A percentile compares a stretch with the other conserved stretches of the same genome.
Evolutionary conservation across 1,140 invertebrate species (phyloP).

Genomic region (Whitmania pigra): DNA sequence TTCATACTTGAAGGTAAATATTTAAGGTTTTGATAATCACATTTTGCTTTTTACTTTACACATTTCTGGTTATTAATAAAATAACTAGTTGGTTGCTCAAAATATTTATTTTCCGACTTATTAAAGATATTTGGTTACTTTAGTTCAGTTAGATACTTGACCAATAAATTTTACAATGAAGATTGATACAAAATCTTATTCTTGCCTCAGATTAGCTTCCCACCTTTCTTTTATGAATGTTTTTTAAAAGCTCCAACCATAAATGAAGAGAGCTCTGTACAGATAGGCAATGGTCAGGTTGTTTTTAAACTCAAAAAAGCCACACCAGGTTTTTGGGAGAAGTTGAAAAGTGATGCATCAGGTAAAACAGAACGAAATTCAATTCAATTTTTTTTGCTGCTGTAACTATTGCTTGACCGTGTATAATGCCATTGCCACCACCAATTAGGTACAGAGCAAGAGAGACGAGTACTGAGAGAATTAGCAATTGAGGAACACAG

Average conservation of each 20-base stretch:
- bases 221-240: slow-evolving; percentile 41
- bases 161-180: too few relatives aligned
- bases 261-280: slow-evolving; percentile 33
- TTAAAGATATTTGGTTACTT: too few relatives aligned
- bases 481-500: slow-evolving; percentile 31
- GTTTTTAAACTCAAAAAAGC: slow-evolving; percentile 37
- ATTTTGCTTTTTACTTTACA: neutral
- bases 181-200: too few relatives aligned
- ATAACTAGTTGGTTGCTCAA: slow-evolving; percentile 16
- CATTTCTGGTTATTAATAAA: slow-evolving; percentile 1
- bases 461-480: slow-evolving; percentile 25
- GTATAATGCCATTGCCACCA: neutral
- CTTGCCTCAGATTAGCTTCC: slow-evolving; percentile 34
- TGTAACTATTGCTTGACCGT: neutral
- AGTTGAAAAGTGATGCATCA: slow-evolving; percentile 30
- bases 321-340: slow-evolving; percentile 31
- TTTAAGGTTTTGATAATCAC: too few relatives aligned
- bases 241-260: slow-evolving; percentile 34
- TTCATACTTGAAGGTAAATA: slow-evolving; percentile 37
- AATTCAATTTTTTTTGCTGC: neutral
- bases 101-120: slow-evolving; percentile 14
- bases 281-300: slow-evolving; percentile 38
- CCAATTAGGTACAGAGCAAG: slow-evolving; percentile 12
- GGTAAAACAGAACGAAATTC: slow-evolving; percentile 30
- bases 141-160: too few relatives aligned